phyloP scores from a whole-genome alignment of 2,797 vertebrate genomes.

The Melanotaenia nigrans region DNA sequence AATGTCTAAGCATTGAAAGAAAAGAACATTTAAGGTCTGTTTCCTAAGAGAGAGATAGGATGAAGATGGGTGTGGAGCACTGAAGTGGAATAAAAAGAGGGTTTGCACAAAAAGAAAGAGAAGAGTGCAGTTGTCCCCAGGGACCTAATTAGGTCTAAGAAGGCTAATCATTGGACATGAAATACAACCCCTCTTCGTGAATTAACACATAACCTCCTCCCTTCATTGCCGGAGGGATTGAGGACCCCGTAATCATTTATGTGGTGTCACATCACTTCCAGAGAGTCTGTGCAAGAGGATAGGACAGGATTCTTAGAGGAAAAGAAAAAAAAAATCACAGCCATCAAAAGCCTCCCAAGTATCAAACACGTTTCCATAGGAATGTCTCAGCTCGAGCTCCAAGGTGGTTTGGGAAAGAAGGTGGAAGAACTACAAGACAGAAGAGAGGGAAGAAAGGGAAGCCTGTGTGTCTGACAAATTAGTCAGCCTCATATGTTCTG shows the following conservation, averaged over 20 bases:
- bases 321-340: constrained; percentile 14
- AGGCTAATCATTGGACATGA: constrained; percentile 86
- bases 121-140: constrained; percentile 66
- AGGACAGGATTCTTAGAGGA: constrained; percentile 45
- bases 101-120: constrained; percentile 57
- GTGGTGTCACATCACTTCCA: constrained; percentile 68
- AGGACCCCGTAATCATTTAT: constrained; percentile 84
- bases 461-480: constrained; percentile 44
- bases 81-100: constrained; percentile 45
- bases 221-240: constrained; percentile 51
- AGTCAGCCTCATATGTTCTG: constrained; percentile 40
- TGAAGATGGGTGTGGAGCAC: not conserved
- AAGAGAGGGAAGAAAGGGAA: not conserved
- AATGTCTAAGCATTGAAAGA: constrained; percentile 34
- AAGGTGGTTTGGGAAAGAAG: not conserved
- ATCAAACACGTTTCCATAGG: constrained; percentile 49
- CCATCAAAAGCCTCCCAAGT: constrained; percentile 55
- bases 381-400: constrained; percentile 15
- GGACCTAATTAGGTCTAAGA: constrained; percentile 88
- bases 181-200: constrained; percentile 82
- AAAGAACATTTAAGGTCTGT: constrained; percentile 43
- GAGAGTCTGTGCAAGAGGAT: constrained; percentile 32
- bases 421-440: not conserved
- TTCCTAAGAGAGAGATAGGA: constrained; percentile 34
- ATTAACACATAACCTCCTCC: constrained; percentile 77